These are phyloP conservation scores for Scaptomyza pallida DNA, from an alignment of 1,140 invertebrate species.

Conservation along the genomic window DNA sequence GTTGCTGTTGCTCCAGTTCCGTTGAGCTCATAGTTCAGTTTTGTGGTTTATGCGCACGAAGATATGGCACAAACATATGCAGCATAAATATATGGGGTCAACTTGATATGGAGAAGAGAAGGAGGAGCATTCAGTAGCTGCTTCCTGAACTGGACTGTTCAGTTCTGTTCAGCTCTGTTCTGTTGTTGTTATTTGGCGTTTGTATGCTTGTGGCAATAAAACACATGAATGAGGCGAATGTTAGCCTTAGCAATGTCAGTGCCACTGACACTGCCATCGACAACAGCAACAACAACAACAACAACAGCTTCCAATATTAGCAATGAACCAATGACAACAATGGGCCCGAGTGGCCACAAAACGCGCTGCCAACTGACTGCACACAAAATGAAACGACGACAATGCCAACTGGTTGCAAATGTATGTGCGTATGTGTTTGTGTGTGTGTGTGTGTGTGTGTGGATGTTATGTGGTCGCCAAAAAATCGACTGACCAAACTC, in stretches of 20 bases:
- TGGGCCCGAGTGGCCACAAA: slow-evolving; percentile 59
- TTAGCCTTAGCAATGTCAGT: slow-evolving; percentile 52
- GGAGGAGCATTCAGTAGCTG: slow-evolving; percentile 28
- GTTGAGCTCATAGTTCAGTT: slow-evolving; percentile 64
- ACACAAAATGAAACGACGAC: slow-evolving; percentile 24
- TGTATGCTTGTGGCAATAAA: slow-evolving; percentile 65
- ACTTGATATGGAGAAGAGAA: slow-evolving; percentile 9
- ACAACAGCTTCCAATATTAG: slow-evolving; percentile 72
- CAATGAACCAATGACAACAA: slow-evolving; percentile 78
- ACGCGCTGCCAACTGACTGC: slow-evolving; percentile 47
- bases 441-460: slow-evolving; percentile 28
- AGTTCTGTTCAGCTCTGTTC: slow-evolving; percentile 8
- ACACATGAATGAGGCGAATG: slow-evolving; percentile 72
- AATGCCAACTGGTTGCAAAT: slow-evolving; percentile 29
- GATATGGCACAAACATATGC: slow-evolving; percentile 79
- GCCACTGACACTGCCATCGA: slow-evolving; percentile 61
- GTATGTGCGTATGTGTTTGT: background rate
- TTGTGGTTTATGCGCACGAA: slow-evolving; percentile 74
- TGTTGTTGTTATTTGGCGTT: slow-evolving; percentile 32
- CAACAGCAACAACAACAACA: slow-evolving; percentile 17
- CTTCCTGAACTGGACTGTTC: slow-evolving; percentile 56
- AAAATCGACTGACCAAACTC: slow-evolving; percentile 56
- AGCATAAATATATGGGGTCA: slow-evolving; percentile 69
- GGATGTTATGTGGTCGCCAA: slow-evolving; percentile 52
- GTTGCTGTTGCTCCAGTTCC: slow-evolving; percentile 59